Evolutionary conservation across 2,113 vertebrate species (phyloP).

Genomic region (Hydrolagus affinis): DNA sequence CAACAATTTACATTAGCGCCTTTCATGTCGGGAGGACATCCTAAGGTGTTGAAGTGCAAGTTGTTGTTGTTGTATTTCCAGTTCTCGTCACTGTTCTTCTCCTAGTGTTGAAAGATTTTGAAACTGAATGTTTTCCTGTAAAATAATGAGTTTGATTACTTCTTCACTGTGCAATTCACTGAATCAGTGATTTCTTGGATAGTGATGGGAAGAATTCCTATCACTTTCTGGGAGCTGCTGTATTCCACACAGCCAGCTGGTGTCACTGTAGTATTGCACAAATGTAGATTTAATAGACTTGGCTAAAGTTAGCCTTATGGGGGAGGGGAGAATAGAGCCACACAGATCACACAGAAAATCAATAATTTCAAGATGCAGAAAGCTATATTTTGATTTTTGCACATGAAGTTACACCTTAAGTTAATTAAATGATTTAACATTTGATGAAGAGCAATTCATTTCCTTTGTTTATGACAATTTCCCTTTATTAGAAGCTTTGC

Average conservation of each 20-base stretch:
- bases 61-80: too few relatives aligned
- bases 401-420: slow-evolving; percentile 2
- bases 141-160: too few relatives aligned
- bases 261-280: slow-evolving; percentile 21
- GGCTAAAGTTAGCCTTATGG: neutral
- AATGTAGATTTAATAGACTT: neutral
- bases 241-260: neutral
- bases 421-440: slow-evolving; percentile 17
- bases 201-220: too few relatives aligned
- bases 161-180: neutral
- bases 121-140: too few relatives aligned
- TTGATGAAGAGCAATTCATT: slow-evolving; percentile 10
- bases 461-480: neutral
- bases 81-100: too few relatives aligned
- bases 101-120: too few relatives aligned
- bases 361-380: slow-evolving; percentile 16
- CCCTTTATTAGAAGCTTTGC: neutral
- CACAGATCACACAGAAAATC: neutral
- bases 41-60: too few relatives aligned
- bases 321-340: neutral
- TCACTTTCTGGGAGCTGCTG: neutral
- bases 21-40: too few relatives aligned
- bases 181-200: neutral
- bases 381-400: slow-evolving; percentile 25
- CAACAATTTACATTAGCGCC: too few relatives aligned